Evolutionary conservation across 2,888 invertebrate genomes (phyloP).

Genomic region (Geotrupes spiniger): DNA sequence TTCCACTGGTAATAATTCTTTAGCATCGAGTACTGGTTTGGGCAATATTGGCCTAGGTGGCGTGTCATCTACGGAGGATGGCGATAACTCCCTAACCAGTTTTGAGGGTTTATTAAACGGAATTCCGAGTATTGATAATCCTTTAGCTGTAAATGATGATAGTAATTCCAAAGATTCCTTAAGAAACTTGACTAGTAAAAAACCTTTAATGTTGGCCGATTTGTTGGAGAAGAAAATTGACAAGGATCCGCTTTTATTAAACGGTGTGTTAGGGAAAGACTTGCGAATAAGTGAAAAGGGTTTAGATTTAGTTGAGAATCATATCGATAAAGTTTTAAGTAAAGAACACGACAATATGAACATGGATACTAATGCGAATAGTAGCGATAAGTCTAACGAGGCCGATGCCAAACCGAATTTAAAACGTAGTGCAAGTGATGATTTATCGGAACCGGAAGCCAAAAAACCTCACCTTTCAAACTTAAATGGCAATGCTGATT

Average conservation of each 20-base stretch:
- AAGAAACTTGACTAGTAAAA: slow-evolving; percentile 51
- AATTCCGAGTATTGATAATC: slow-evolving; percentile 55
- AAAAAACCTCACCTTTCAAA: slow-evolving; percentile 47
- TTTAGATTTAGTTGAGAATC: slow-evolving; percentile 60
- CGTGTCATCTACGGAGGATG: slow-evolving; percentile 53
- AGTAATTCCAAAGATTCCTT: slow-evolving; percentile 53
- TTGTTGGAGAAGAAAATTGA: slow-evolving; percentile 75
- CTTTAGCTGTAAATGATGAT: slow-evolving; percentile 53
- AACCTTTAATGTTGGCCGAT: slow-evolving; percentile 75
- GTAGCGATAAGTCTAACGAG: slow-evolving; percentile 43
- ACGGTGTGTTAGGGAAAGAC: slow-evolving; percentile 59
- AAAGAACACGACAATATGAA: slow-evolving; percentile 33
- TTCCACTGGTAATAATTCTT: slow-evolving; percentile 55
- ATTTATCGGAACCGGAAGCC: slow-evolving; percentile 48
- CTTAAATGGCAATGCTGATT: slow-evolving; percentile 44
- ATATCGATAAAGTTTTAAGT: slow-evolving; percentile 54
- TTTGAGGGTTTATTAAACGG: slow-evolving; percentile 64
- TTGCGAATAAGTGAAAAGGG: slow-evolving; percentile 59
- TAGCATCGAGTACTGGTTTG: slow-evolving; percentile 58
- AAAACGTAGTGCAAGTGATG: slow-evolving; percentile 46
- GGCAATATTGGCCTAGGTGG: slow-evolving; percentile 51
- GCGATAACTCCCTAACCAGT: slow-evolving; percentile 61
- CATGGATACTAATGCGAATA: slow-evolving; percentile 18
- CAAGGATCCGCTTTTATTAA: slow-evolving; percentile 57
- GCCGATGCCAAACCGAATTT: slow-evolving; percentile 46